Base-by-base conservation (phyloP, 2,113 vertebrate species). In the Sphaerodactylus townsendi region DNA sequence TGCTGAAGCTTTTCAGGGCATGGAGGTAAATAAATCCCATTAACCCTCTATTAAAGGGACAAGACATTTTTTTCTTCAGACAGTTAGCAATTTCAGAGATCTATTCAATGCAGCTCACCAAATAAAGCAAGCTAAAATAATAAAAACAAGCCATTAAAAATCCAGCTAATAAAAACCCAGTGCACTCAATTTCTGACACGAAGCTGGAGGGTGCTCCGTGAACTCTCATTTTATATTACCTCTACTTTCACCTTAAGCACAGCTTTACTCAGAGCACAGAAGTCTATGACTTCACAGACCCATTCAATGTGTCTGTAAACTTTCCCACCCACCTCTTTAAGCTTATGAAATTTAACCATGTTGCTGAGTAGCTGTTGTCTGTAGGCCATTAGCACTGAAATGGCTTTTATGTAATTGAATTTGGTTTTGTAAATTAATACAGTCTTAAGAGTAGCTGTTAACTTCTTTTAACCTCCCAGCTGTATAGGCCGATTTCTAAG, bases 361-460 rank as follows among this genome's bases (percentile, higher is more conserved):
- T 15, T 62, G 53, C 79, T 39, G 39, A 82, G 69, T 46, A 71
- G 65, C 41, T 41, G 28, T 64, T 78, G 44, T 41, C 50, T 44
- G 10, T 13, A 62, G 68, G 66, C 83, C 50, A 71, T 77, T 62
- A 86, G 65, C 28, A n/a, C 53, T 77, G 75, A 86, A 77, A 35
- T 25, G 37, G 56, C 66, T 62, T 82, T 71, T 25, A 81, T 82
- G 79, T 82, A 86, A 86, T 86, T 86, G 53, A 77, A 33, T 82
- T 86, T 86, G 64, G 77, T 62, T 77, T 79, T 77, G 30, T 71
- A 71, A 82, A 86, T 66, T 72, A 74, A 79, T 62, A 86, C 48
- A 77, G 25, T 77, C 44, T 77, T 70, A 73, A 50, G 14, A n/a
- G 62, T 59, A 41, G 85, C 53, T 48, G 33, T 15, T 86, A 77